A percentile compares a stretch with the other conserved stretches of the same genome.
Conservation (phyloP, 2,888 invertebrate species). For the Tiphia femorata region DNA sequence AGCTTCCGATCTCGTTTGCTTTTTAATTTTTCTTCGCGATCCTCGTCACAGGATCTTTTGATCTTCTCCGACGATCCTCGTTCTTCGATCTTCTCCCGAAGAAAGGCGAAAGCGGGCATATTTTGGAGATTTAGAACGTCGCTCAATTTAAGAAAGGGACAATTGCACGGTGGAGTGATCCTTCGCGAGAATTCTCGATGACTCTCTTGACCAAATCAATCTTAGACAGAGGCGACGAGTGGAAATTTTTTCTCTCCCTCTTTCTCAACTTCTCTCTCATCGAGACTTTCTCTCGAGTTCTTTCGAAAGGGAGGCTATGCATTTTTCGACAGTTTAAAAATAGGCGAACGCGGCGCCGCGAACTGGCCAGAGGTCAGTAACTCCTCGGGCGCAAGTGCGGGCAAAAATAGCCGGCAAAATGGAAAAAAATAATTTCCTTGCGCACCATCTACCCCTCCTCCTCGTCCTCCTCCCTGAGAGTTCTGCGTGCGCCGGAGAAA, state of each 20-base stretch:
- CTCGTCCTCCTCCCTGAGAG: not conserved
- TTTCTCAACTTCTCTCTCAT: not conserved
- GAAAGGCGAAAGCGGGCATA: no score
- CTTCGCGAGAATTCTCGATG: no score
- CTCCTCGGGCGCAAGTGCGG: conserved; percentile 57
- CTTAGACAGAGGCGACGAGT: no score
- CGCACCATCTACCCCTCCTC: conserved; percentile 12
- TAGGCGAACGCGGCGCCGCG: conserved; percentile 57
- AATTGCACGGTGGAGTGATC: no score
- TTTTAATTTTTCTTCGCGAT: not conserved
- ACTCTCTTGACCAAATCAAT: no score
- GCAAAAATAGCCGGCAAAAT: conserved; percentile 61
- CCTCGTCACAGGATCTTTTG: not conserved
- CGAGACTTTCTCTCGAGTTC: conserved; percentile 29
- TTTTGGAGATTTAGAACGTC: no score
- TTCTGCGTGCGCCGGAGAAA: conserved; percentile 24
- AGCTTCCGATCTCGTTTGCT: not conserved
- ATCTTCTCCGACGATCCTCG: not conserved
- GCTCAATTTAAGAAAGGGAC: no score
- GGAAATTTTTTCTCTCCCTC: not conserved
- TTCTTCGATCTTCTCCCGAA: no score
- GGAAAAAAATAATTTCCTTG: conserved; percentile 55
- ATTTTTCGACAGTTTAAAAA: conserved; percentile 67
- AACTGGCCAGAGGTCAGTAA: conserved; percentile 69
- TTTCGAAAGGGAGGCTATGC: conserved; percentile 57